phyloP scores from a whole-genome alignment of 2,888 invertebrate genomes.

The Cacoxenus indagator region DNA sequence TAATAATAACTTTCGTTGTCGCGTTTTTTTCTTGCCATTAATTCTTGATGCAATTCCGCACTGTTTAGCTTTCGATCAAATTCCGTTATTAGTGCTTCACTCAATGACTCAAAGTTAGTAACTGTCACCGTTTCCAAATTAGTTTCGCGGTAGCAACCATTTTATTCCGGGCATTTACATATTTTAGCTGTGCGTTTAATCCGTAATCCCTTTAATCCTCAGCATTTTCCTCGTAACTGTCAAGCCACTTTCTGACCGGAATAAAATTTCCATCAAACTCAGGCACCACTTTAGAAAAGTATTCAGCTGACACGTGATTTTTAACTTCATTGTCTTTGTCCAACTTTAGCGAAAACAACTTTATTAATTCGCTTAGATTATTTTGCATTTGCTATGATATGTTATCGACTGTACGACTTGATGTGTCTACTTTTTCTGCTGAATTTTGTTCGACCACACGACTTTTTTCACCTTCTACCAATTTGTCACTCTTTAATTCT shows the following conservation, averaged over 20 bases:
- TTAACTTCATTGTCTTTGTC: background rate
- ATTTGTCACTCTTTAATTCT: no score
- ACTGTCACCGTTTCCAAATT: conserved; percentile 2
- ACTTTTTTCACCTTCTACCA: no score
- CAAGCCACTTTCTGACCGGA: conserved; percentile 8
- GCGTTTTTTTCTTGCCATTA: background rate
- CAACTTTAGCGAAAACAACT: background rate
- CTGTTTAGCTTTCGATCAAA: conserved; percentile 13
- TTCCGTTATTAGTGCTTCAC: background rate
- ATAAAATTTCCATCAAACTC: background rate
- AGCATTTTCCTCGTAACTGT: conserved; percentile 1
- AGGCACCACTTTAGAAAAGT: conserved; percentile 7
- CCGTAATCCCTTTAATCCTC: no score
- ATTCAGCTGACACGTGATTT: background rate
- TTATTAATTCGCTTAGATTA: background rate
- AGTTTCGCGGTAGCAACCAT: conserved; percentile 15
- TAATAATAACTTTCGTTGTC: no score
- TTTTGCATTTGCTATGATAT: background rate
- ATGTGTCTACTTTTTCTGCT: background rate
- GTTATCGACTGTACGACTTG: background rate
- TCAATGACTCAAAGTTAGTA: conserved; percentile 1
- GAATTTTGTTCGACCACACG: background rate
- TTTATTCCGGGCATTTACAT: no score
- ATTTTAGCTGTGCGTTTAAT: no score
- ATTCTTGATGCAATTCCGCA: conserved; percentile 10